Conservation (phyloP, 2,797 vertebrate species). For the Notoglanidium macrostoma region DNA sequence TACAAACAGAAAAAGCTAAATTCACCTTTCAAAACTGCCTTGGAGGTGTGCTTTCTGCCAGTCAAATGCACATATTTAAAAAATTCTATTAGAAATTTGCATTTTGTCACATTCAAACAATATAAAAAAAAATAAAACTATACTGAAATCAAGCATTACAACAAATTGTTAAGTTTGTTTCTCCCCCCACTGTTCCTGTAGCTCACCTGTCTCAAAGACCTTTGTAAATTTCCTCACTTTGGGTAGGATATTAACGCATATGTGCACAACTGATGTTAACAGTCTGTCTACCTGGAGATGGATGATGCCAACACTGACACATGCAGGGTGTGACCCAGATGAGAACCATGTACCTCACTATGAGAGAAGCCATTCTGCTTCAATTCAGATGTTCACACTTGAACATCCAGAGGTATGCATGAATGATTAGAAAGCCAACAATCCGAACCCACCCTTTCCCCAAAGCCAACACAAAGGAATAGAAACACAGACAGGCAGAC, state of each 20-base stretch:
- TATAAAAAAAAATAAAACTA: constrained; percentile 55
- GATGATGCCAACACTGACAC: constrained; percentile 40
- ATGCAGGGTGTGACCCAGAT: constrained; percentile 23
- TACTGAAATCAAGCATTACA: constrained; percentile 59
- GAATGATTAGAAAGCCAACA: constrained; percentile 51
- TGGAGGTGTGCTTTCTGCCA: constrained; percentile 51
- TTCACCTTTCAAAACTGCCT: constrained; percentile 39
- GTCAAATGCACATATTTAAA: constrained; percentile 51
- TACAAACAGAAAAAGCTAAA: constrained; percentile 40
- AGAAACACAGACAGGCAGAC: constrained; percentile 69
- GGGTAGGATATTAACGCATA: constrained; percentile 9
- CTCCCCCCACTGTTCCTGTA: constrained; percentile 10
- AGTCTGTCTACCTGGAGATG: constrained; percentile 44
- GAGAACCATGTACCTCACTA: constrained; percentile 36
- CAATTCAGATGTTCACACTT: constrained; percentile 4
- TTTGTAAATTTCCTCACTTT: constrained; percentile 8
- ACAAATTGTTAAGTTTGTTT: constrained; percentile 47
- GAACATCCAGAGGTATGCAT: constrained; percentile 58
- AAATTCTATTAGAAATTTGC: constrained; percentile 58
- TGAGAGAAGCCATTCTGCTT: constrained; percentile 23
- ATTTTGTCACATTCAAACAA: constrained; percentile 63
- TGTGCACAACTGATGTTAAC: constrained; percentile 30
- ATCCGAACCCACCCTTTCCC: constrained; percentile 29
- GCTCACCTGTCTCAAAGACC: constrained; percentile 22
- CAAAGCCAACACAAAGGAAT: constrained; percentile 59